phyloP scores from a whole-genome alignment of 2,113 vertebrate species.

The Tapirus terrestris region DNA sequence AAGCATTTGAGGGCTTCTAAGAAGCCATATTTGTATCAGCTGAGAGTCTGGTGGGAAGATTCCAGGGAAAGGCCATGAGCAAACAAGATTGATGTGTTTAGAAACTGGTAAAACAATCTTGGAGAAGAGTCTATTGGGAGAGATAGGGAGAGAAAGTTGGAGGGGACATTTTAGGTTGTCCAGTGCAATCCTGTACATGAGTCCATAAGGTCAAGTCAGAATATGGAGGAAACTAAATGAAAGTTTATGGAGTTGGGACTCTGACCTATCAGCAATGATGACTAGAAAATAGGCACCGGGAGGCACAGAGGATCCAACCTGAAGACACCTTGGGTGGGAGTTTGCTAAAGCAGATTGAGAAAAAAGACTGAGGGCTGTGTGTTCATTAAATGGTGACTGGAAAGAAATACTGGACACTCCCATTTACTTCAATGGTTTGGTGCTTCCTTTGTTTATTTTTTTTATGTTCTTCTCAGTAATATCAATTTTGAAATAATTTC shows the following conservation, averaged over 20 bases:
- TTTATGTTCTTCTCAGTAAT: conserved; percentile 11
- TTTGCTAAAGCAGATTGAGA: neutral
- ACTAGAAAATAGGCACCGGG: neutral
- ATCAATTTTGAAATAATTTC: neutral
- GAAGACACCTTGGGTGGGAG: neutral
- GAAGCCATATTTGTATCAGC: neutral
- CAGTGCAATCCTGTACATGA: neutral
- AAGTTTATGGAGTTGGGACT: neutral
- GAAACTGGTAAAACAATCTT: neutral
- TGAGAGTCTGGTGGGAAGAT: neutral
- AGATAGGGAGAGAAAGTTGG: neutral
- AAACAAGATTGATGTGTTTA: neutral
- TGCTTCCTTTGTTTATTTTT: neutral
- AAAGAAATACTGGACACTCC: neutral
- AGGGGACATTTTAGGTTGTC: neutral
- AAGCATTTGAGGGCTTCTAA: neutral
- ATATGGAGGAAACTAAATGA: neutral
- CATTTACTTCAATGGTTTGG: neutral
- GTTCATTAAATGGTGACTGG: neutral
- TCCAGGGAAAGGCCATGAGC: neutral
- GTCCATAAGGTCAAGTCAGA: neutral
- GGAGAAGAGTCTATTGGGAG: neutral
- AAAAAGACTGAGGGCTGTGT: neutral
- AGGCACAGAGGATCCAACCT: neutral
- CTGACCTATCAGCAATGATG: neutral